These are phyloP conservation scores for Morinoia aosen DNA, from an alignment of 2,888 invertebrate genomes.

Conservation along the genomic window DNA sequence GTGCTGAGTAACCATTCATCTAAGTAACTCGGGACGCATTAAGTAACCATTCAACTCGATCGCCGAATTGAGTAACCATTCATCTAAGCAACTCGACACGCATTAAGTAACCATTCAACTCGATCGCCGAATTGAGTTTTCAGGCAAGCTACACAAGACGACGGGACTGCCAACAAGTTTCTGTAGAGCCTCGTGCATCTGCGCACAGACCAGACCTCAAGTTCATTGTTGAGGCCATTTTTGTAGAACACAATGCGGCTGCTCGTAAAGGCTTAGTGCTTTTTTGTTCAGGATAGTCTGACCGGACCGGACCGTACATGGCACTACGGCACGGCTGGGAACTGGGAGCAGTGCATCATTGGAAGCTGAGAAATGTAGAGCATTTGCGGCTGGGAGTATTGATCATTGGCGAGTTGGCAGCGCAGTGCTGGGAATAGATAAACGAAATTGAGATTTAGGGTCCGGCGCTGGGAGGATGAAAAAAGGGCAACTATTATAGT, in stretches of 20 bases:
- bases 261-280: background rate
- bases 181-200: background rate
- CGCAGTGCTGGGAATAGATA: no score
- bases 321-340: background rate
- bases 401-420: background rate
- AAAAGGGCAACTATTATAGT: no score
- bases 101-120: background rate
- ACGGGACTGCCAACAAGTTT: background rate
- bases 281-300: background rate
- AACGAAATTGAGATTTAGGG: no score
- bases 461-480: no score
- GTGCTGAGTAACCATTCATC: no score
- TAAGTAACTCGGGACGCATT: background rate
- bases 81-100: background rate
- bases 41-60: background rate
- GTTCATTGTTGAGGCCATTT: background rate
- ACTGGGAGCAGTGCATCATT: background rate
- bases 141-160: background rate
- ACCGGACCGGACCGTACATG: background rate
- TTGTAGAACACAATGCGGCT: background rate
- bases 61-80: background rate
- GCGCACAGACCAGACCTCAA: background rate
- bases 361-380: background rate
- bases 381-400: background rate
- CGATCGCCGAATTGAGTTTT: background rate